A percentile compares a stretch with the other conserved stretches of the same genome.
Conservation (phyloP, 2,797 vertebrate species). For the Bufotes viridis region DNA sequence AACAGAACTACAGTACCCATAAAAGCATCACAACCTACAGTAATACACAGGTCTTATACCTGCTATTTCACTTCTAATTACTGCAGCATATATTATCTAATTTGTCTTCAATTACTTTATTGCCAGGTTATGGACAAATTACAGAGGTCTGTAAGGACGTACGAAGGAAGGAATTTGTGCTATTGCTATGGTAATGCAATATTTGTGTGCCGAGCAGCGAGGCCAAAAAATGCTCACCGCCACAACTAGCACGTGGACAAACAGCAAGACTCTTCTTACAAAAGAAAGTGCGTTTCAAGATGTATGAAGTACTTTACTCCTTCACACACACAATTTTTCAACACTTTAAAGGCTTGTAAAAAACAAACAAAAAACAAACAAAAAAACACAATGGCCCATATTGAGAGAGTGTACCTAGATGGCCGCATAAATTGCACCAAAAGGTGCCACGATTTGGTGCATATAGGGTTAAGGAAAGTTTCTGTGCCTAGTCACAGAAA, state of each 20-base stretch:
- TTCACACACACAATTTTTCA: no score
- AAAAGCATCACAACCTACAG: slow-evolving; percentile 19
- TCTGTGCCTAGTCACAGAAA: no score
- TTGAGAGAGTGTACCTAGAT: no score
- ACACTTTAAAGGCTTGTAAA: no score
- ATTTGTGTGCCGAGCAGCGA: neutral
- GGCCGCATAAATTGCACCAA: no score
- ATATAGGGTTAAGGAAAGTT: no score
- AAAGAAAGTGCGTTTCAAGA: no score
- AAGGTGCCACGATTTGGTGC: no score
- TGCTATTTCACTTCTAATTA: slow-evolving; percentile 15
- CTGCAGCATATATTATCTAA: neutral
- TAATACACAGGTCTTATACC: neutral
- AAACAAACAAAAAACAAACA: no score
- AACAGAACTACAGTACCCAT: slow-evolving; percentile 4
- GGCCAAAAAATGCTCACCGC: neutral
- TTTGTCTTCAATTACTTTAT: slow-evolving; percentile 25
- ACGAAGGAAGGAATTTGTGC: neutral
- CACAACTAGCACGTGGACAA: neutral
- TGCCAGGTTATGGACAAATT: neutral
- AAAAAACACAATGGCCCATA: no score
- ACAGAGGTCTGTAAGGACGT: no score
- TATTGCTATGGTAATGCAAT: neutral
- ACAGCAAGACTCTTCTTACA: neutral
- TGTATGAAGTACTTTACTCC: no score